A percentile compares a stretch with the other conserved stretches of the same genome.
phyloP scores from a whole-genome alignment of 2,888 invertebrate genomes.

The Philaethria dido region DNA sequence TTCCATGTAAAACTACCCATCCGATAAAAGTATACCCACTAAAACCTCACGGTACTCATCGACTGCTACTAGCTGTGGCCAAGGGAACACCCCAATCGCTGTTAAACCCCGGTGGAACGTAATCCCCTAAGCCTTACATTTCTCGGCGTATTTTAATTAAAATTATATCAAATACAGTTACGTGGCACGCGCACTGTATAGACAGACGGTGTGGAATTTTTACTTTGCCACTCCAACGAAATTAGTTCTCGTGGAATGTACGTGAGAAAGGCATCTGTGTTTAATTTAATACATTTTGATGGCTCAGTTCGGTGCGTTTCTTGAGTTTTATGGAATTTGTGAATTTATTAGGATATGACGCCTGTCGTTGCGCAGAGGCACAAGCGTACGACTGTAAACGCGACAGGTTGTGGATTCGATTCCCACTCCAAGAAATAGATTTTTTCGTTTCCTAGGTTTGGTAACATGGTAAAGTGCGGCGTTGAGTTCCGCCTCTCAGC shows the following conservation, averaged over 20 bases:
- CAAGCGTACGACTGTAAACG: too few relatives aligned
- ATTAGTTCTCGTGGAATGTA: slow-evolving; percentile 42
- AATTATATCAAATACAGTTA: slow-evolving; percentile 49
- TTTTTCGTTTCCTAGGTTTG: too few relatives aligned
- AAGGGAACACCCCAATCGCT: too few relatives aligned
- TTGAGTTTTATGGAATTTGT: neutral
- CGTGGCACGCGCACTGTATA: slow-evolving; percentile 44
- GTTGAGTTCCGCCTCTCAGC: too few relatives aligned
- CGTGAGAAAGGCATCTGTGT: slow-evolving; percentile 25
- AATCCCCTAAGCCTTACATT: slow-evolving; percentile 37
- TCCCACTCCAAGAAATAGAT: too few relatives aligned
- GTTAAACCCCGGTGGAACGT: neutral
- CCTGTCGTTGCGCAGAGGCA: too few relatives aligned
- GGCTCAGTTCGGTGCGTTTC: neutral
- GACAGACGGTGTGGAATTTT: slow-evolving; percentile 44
- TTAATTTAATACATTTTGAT: slow-evolving; percentile 31
- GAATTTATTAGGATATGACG: neutral
- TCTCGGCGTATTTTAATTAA: slow-evolving; percentile 52
- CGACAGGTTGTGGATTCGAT: too few relatives aligned
- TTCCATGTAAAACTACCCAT: too few relatives aligned
- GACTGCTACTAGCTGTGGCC: too few relatives aligned
- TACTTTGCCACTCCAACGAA: slow-evolving; percentile 42
- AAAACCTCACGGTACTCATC: too few relatives aligned
- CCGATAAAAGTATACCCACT: too few relatives aligned
- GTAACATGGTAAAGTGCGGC: too few relatives aligned